phyloP scores from a whole-genome alignment of 2,888 invertebrate genomes.

The Microctonus hyperodae region DNA sequence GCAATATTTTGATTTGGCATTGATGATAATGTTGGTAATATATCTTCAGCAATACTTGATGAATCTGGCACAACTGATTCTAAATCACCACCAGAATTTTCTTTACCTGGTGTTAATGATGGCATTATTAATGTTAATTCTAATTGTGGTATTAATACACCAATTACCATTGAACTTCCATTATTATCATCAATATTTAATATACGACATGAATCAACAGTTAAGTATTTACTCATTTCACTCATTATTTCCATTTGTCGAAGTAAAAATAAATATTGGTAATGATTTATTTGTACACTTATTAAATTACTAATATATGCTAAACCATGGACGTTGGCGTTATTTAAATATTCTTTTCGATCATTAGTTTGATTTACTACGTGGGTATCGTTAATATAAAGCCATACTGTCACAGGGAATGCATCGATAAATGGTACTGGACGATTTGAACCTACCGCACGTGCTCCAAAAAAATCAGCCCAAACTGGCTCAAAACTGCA shows the following conservation, averaged over 20 bases:
- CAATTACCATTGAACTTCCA: constrained; percentile 71
- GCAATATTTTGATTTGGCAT: constrained; percentile 47
- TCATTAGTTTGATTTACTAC: constrained; percentile 25
- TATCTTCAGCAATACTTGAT: constrained; percentile 82
- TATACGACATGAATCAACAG: constrained; percentile 79
- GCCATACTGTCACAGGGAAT: constrained; percentile 87
- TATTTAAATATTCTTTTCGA: constrained; percentile 45
- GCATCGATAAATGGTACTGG: constrained; percentile 85
- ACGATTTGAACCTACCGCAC: constrained; percentile 76
- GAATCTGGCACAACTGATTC: constrained; percentile 88
- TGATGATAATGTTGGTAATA: constrained; percentile 50
- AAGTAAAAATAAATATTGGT: constrained; percentile 88
- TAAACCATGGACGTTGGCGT: constrained; percentile 80
- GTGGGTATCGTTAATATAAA: constrained; percentile 66
- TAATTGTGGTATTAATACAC: constrained; percentile 83
- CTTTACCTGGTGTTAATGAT: constrained; percentile 82
- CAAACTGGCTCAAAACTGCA: constrained; percentile 88
- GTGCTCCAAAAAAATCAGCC: constrained; percentile 89
- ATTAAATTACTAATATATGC: constrained; percentile 84
- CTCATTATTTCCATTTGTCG: constrained; percentile 82
- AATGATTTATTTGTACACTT: constrained; percentile 91
- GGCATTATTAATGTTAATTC: constrained; percentile 90
- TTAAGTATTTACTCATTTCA: constrained; percentile 80
- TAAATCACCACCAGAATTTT: constrained; percentile 83
- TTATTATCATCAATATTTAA: constrained; percentile 65